Evolutionary conservation across 2,113 vertebrate species (phyloP).

Genomic region (Thunnus thynnus): DNA sequence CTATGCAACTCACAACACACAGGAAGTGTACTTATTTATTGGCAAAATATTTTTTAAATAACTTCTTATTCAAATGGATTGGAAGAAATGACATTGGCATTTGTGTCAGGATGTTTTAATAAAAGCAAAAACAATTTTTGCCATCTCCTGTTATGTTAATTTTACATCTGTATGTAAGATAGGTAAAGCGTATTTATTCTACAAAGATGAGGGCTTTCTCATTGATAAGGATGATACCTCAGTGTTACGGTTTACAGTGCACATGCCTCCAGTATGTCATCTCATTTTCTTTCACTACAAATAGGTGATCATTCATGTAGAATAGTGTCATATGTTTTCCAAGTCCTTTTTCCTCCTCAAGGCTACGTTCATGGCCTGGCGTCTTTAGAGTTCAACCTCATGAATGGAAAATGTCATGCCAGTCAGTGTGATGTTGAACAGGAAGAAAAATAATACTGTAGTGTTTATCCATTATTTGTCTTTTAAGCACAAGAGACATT

Average conservation of each 20-base stretch:
- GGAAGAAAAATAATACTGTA: conserved; percentile 43
- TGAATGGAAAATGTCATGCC: conserved; percentile 29
- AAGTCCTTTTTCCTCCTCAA: conserved; percentile 13
- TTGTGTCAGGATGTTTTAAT: conserved; percentile 54
- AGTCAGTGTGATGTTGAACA: conserved; percentile 53
- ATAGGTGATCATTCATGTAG: conserved; percentile 32
- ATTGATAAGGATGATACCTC: conserved; percentile 73
- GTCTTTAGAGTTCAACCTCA: conserved; percentile 9
- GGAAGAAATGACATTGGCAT: conserved; percentile 66
- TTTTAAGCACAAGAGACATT: conserved; percentile 50
- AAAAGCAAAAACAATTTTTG: conserved; percentile 67
- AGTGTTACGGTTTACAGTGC: conserved; percentile 79
- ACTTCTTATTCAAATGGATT: conserved; percentile 88
- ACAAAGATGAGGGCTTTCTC: conserved; percentile 63
- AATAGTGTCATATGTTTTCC: conserved; percentile 9
- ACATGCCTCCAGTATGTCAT: conserved; percentile 62
- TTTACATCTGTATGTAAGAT: conserved; percentile 53
- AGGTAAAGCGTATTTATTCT: conserved; percentile 76
- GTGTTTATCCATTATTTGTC: conserved; percentile 38
- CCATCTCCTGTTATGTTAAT: conserved; percentile 65
- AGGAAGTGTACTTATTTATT: conserved; percentile 98
- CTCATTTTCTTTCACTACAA: conserved; percentile 56
- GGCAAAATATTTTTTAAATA: conserved; percentile 85
- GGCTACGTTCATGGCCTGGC: not conserved
- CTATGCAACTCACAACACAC: conserved; percentile 88